Evolutionary conservation across 2,113 vertebrate species (phyloP), one percentile per base, ranked within the genome.

Genomic region (Eulemur macaco): DNA sequence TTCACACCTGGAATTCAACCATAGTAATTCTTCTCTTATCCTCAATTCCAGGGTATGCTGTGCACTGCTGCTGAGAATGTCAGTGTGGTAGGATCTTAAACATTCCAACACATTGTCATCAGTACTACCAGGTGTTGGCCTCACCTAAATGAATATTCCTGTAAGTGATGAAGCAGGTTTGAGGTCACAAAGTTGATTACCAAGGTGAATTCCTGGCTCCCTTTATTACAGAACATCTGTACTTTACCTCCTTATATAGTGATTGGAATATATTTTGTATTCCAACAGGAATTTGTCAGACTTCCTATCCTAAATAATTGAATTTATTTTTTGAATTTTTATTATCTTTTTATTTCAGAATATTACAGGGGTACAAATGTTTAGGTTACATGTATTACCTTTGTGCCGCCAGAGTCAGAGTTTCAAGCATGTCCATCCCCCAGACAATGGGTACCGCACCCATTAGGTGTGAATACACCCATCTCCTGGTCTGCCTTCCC

Each of bases 61-160:
- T 87, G 93, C 52, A 81, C 1, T 96, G 73, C 37, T 20, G 12
- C n/a, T 13, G 20, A 64, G 58, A 83, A 66, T 95, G 50, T 63
- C 64, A 64, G 52, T 42, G 45, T 12, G 25, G 86, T 11, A 27
- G 23, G 74, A 63, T 87, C 60, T 89, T 97, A 96, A 69, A 34
- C 69, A 96, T 82, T 94, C 71, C 66, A 85, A 14, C 52, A 89
- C 17, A 78, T 90, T 98, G 96, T 96, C 60, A 74, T 96, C 89
- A 76, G 52, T 95, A 78, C 42, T 86, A 81, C 37, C 69, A 92
- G 64, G 73, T 10, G 3, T 37, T 1, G 15, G 34, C 58, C 17
- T 97, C 74, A 45, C 73, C 58, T 94, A 92, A 96, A 71, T 84
- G 63, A 87, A 56, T 1, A 18, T 3, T 6, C 39, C 0, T 81